These are phyloP conservation scores for Diloba caeruleocephala DNA, from an alignment of 2,888 invertebrate genomes.

Conservation along the genomic window DNA sequence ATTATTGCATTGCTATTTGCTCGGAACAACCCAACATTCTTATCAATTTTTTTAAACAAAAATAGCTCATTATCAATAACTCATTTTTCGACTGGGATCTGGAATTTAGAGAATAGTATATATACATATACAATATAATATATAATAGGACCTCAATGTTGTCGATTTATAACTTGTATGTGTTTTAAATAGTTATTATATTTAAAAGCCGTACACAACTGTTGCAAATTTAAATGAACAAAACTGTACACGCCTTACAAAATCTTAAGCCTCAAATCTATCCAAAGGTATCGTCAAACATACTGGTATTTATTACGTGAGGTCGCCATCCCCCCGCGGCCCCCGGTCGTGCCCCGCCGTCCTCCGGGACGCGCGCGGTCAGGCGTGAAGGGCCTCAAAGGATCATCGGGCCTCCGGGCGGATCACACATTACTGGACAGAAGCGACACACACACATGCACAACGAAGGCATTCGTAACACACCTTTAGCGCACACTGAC, in stretches of 20 bases:
- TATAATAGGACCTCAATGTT: no score
- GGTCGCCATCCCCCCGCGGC: neutral
- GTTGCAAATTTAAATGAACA: slow-evolving; percentile 10
- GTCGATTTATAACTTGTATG: no score
- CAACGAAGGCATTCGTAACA: slow-evolving; percentile 3
- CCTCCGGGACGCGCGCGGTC: slow-evolving; percentile 4
- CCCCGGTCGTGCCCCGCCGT: neutral
- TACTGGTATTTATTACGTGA: slow-evolving; percentile 19
- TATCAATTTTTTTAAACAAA: no score
- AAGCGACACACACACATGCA: slow-evolving; percentile 12
- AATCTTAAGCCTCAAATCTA: slow-evolving; percentile 25
- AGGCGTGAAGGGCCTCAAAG: slow-evolving; percentile 34
- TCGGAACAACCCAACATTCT: no score
- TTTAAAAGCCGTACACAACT: slow-evolving; percentile 6
- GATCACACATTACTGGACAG: slow-evolving; percentile 11
- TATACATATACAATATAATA: no score
- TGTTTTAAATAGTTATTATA: neutral
- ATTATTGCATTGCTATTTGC: no score
- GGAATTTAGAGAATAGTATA: no score
- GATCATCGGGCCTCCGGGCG: slow-evolving; percentile 26
- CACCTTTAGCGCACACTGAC: slow-evolving; percentile 3
- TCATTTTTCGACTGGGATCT: no score
- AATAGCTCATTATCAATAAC: no score
- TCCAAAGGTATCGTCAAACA: slow-evolving; percentile 22
- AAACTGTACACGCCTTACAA: neutral